phyloP scores from a whole-genome alignment of 2,888 invertebrate species.

The Ennomos erosarius region DNA sequence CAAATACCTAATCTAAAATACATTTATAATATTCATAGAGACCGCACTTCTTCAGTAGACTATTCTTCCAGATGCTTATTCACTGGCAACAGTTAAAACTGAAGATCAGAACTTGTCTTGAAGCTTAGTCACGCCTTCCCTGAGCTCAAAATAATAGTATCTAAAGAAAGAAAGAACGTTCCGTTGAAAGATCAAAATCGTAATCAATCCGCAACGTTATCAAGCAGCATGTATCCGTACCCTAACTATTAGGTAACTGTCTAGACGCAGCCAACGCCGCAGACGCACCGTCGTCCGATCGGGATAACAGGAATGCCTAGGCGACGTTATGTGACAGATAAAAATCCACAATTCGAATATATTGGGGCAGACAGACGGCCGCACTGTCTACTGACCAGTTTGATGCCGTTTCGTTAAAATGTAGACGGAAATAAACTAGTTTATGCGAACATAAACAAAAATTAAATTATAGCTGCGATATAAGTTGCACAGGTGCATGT shows the following conservation, averaged over 20 bases:
- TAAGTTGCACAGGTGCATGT: slow-evolving; percentile 4
- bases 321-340: slow-evolving; percentile 71
- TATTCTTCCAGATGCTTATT: too few species aligned
- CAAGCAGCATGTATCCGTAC: too few species aligned
- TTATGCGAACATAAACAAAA: slow-evolving; percentile 18
- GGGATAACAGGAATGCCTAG: slow-evolving; percentile 65
- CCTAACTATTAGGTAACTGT: slow-evolving; percentile 20
- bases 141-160: background rate
- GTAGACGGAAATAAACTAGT: slow-evolving; percentile 18
- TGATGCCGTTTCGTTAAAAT: slow-evolving; percentile 17
- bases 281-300: slow-evolving; percentile 65
- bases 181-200: too few species aligned
- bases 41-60: too few species aligned
- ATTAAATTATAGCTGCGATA: slow-evolving; percentile 1
- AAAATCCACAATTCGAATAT: slow-evolving; percentile 65
- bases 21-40: too few species aligned
- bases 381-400: slow-evolving; percentile 21
- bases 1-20: too few species aligned
- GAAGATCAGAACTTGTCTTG: too few species aligned
- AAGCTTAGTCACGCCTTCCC: too few species aligned
- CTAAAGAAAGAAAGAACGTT: background rate
- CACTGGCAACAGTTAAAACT: too few species aligned
- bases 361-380: slow-evolving; percentile 47
- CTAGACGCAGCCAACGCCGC: slow-evolving; percentile 34
- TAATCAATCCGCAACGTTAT: too few species aligned